Base-by-base conservation (phyloP, 1,140 invertebrate genomes). In the Macrocentrus cingulum region DNA sequence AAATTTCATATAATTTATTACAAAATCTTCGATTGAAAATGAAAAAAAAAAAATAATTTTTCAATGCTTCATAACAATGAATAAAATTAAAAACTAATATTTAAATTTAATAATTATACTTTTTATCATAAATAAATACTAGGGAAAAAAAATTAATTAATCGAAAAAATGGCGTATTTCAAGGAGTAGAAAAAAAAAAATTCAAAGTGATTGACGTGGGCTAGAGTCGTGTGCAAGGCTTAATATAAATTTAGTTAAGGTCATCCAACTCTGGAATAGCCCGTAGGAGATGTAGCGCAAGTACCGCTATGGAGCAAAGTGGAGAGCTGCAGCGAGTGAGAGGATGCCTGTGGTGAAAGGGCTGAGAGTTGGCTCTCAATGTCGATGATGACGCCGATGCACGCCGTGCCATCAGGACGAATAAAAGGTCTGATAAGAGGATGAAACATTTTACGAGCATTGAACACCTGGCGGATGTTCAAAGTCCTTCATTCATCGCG, bases 251-350 rank as follows among this genome's bases (percentile, higher is more conserved):
- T 46, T 56, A 18, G 41, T 48, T 56, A 56, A 56, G 53, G 53
- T 56, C 53, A 56, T 56, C 53, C 42, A 56, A 56, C 53, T 56
- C 51, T 54, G 20, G n/a, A n/a, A n/a, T n/a, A n/a, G n/a, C n/a
- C n/a, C n/a, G n/a, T n/a, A 34, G 29, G 36, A 32, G 48, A 45
- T 46, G 41, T 36, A 56, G 37, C 42, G 29, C 42, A 56, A 46
- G 44, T 56, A 56, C 42, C 53, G 51, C 51, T 54, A 54, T 54
- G n/a, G n/a, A n/a, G n/a, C n/a, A n/a, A n/a, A 22, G 4, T 1
- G 22, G 23, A 16, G 18, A 45, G 11, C 22, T 32, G 41, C 15
- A 32, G 51, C 22, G n/a, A n/a, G n/a, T n/a, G n/a, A n/a, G n/a
- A n/a, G n/a, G n/a, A n/a, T 9, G 22, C 19, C 9, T 34, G 13